These are phyloP conservation scores for Sebastes steindachneri DNA, from an alignment of 2,797 vertebrate genomes.

Conservation along the genomic window DNA sequence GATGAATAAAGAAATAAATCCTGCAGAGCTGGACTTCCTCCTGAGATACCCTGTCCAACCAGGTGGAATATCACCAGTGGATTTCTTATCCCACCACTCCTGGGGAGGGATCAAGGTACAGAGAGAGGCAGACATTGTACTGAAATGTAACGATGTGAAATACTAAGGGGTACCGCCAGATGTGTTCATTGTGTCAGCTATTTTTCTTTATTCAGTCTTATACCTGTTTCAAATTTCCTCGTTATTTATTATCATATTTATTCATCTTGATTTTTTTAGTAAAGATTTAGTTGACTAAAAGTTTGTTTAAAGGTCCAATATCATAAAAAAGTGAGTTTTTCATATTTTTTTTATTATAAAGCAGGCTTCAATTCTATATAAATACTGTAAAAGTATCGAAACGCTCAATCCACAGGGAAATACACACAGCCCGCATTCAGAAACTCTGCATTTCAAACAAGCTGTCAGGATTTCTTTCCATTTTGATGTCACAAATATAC, in stretches of 20 bases:
- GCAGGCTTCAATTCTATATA: no score
- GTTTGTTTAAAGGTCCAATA: no score
- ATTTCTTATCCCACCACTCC: constrained; percentile 91
- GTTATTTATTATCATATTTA: neutral
- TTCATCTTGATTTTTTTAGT: neutral
- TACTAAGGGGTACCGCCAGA: neutral
- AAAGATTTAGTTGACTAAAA: neutral
- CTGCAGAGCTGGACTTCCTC: constrained; percentile 91
- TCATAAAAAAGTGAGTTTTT: no score
- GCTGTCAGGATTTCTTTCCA: no score
- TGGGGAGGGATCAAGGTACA: constrained; percentile 97
- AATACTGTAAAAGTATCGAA: no score
- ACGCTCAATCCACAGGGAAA: no score
- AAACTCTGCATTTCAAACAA: no score
- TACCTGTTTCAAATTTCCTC: neutral
- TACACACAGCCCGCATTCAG: no score
- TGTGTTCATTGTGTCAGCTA: neutral
- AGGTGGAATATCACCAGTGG: constrained; percentile 87
- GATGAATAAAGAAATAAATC: constrained; percentile 89
- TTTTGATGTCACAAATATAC: no score
- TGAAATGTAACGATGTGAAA: neutral
- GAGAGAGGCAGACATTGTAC: neutral
- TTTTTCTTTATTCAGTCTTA: neutral
- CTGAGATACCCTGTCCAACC: constrained; percentile 90
- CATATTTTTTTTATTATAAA: no score